Evolutionary conservation across 2,797 vertebrate species (phyloP).

Genomic region (Acanthopagrus latus): DNA sequence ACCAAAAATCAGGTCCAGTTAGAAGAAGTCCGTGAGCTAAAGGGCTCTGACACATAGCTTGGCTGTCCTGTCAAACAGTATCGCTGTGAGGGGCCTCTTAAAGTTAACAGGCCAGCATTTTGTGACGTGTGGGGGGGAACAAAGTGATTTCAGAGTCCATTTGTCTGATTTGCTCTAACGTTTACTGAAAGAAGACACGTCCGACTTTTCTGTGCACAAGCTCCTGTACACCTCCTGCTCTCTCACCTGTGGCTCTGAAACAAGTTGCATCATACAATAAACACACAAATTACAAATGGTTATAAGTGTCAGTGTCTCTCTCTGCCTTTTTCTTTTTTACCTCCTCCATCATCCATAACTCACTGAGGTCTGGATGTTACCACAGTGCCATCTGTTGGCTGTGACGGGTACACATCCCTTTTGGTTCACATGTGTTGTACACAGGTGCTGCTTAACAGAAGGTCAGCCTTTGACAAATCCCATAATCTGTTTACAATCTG

Average conservation of each 20-base stretch:
- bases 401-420: conserved; percentile 3
- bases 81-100: conserved; percentile 19
- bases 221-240: not conserved
- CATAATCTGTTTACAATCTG: conserved; percentile 72
- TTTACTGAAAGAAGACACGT: conserved; percentile 10
- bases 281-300: conserved; percentile 40
- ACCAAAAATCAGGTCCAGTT: not conserved
- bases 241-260: conserved; percentile 31
- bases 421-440: conserved; percentile 54
- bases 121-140: not conserved
- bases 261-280: conserved; percentile 14
- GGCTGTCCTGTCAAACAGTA: conserved; percentile 39
- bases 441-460: conserved; percentile 72
- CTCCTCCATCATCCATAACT: not conserved
- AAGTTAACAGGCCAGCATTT: conserved; percentile 27
- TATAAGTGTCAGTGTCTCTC: conserved; percentile 11
- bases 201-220: conserved; percentile 13
- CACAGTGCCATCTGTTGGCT: conserved; percentile 83
- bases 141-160: conserved; percentile 4
- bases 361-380: conserved; percentile 61
- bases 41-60: conserved; percentile 9
- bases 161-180: not conserved
- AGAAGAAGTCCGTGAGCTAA: not conserved
- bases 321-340: too few relatives aligned
- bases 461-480: conserved; percentile 73